phyloP scores from a whole-genome alignment of 2,113 vertebrate genomes.

The Heliornis fulica region DNA sequence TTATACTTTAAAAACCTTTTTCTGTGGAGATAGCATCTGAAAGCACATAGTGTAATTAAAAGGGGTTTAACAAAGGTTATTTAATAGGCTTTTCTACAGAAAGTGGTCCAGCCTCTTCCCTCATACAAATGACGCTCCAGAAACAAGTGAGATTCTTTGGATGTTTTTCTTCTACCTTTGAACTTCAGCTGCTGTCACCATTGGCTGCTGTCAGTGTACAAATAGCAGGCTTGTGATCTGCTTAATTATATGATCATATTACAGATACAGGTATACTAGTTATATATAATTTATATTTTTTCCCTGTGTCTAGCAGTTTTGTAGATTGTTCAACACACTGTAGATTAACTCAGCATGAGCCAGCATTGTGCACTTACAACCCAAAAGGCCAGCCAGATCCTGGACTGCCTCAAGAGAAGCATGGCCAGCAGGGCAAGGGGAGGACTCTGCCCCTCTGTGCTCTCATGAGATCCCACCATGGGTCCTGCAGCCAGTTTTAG shows the following conservation, averaged over 20 bases:
- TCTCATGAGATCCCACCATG: no score
- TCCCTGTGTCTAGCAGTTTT: not conserved
- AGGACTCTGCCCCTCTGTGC: no score
- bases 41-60: not conserved
- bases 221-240: not conserved
- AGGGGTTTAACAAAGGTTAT: not conserved
- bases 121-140: not conserved
- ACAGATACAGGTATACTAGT: no score
- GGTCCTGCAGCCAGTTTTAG: no score
- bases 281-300: not conserved
- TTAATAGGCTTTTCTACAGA: not conserved
- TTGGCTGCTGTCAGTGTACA: not conserved
- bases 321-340: not conserved
- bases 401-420: no score
- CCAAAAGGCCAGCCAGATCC: no score
- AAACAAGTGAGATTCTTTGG: not conserved
- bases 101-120: not conserved
- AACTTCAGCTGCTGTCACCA: not conserved
- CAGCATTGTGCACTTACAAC: no score
- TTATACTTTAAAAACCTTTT: not conserved
- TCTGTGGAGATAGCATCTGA: not conserved
- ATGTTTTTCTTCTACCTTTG: not conserved
- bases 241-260: not conserved
- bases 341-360: no score
- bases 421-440: no score